Base-by-base conservation (phyloP, 35 echinoderm and acorn worm species). In the Amphiura filiformis region DNA sequence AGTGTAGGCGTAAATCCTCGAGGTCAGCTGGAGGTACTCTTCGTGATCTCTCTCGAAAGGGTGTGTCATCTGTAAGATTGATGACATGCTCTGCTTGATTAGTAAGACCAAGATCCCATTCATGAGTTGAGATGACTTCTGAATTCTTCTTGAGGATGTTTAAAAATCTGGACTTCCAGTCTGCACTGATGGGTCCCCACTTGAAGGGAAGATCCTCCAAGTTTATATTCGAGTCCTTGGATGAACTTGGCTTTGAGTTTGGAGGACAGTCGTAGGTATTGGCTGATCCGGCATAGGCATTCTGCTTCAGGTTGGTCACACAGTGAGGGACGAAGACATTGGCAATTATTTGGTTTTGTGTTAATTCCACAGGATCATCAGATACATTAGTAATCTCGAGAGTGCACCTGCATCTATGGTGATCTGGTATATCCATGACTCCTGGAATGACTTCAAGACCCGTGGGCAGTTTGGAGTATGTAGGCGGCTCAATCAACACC, bases 1-100 rank as follows among this genome's bases (percentile, higher is more conserved):
- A 31, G 37, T 85, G 82, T 76, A 44, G 39, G 22, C 38, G 20
- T 36, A 80, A 35, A 26, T 93, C 91, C 31, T 78, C 32, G 26
- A 88, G 30, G 38, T 93, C 80, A 13, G 35, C 80, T 61, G 70
- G 91, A 38, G 86, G 81, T 31, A 65, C 85, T 84, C 38, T 65
- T 0, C 18, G 80, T 35, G 36, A 57, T 39, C 81, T 84, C 65
- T 65, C 86, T 49, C 38, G 13, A 65, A 93, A 89, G 0, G 91
- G 91, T 11, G 35, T 40, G 34, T 93, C 91, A 76, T 93, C 87
- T 40, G 65, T 84, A 28, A 93, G 80, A 12, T 77, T 76, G 17
- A 93, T 85, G 15, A 56, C 41, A 78, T 93, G 91, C 34, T 89
- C 65, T 15, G 40, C 79, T 31, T 78, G 31, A 12, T 64, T 31